Evolutionary conservation across 2,888 invertebrate genomes (phyloP).

Genomic region (Aphidius colemani): DNA sequence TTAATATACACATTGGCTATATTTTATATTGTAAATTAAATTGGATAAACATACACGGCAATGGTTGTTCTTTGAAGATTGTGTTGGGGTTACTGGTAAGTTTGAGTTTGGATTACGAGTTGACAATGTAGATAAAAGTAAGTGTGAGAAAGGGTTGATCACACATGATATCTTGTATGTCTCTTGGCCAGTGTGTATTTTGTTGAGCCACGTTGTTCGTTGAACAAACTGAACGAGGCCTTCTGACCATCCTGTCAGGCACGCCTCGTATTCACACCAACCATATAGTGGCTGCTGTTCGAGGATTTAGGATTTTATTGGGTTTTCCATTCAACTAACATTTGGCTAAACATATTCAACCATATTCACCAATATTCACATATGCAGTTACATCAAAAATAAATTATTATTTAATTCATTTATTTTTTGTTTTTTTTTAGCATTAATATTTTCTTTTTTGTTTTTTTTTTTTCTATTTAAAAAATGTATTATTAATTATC

Average conservation of each 20-base stretch:
- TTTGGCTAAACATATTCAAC: conserved; percentile 32
- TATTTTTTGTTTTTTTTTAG: no score
- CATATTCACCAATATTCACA: conserved; percentile 1
- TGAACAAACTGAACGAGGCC: conserved; percentile 45
- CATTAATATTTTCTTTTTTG: conserved; percentile 5
- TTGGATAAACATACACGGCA: no score
- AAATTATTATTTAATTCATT: no score
- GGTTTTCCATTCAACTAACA: conserved; percentile 37
- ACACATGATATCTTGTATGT: conserved; percentile 9
- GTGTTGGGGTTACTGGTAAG: conserved; percentile 28
- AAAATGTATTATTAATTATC: background rate
- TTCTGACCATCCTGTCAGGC: conserved; percentile 45
- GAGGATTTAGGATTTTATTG: conserved; percentile 38
- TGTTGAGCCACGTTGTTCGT: conserved; percentile 42
- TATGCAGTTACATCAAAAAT: background rate
- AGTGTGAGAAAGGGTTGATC: conserved; percentile 27
- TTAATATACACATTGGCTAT: no score
- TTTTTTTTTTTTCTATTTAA: conserved; percentile 8
- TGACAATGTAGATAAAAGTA: conserved; percentile 23
- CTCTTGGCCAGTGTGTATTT: conserved; percentile 36
- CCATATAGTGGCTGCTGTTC: conserved; percentile 24
- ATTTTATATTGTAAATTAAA: no score
- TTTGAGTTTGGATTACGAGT: conserved; percentile 26
- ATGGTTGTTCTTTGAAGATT: background rate
- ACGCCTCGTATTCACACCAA: conserved; percentile 39